These are phyloP conservation scores for Rhadina sibilatrix DNA, from an alignment of 2,113 vertebrate species.

Conservation along the genomic window DNA sequence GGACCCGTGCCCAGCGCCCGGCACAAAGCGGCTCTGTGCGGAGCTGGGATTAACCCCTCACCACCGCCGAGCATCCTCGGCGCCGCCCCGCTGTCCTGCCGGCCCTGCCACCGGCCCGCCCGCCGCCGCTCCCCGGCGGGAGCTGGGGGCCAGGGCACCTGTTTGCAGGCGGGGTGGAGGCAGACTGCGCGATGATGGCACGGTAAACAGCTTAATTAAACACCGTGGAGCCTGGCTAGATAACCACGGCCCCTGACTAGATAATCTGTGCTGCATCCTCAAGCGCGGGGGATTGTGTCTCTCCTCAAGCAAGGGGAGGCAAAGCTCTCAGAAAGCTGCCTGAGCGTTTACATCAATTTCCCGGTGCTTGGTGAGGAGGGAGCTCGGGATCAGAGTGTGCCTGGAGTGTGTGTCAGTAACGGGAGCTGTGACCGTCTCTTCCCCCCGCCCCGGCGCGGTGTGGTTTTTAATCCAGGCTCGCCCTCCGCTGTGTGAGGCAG, in stretches of 20 bases:
- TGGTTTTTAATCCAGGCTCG: background rate
- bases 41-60: background rate
- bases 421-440: accelerated
- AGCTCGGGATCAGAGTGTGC: background rate
- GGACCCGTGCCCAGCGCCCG: accelerated
- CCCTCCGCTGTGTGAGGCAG: accelerated
- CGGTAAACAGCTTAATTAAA: background rate
- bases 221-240: background rate
- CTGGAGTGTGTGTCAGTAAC: background rate
- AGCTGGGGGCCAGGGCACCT: no score
- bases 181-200: background rate
- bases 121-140: no score
- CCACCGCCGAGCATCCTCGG: background rate
- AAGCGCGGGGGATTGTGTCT: accelerated
- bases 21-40: background rate
- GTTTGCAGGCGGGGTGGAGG: background rate
- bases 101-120: background rate
- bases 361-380: background rate
- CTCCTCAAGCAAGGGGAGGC: background rate
- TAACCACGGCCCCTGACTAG: background rate
- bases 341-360: background rate
- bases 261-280: background rate
- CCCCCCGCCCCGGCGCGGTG: background rate
- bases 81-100: accelerated
- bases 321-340: background rate